Evolutionary conservation across 1,140 invertebrate genomes (phyloP), one percentile per base, ranked within the genome.

Genomic region (Popillia japonica): DNA sequence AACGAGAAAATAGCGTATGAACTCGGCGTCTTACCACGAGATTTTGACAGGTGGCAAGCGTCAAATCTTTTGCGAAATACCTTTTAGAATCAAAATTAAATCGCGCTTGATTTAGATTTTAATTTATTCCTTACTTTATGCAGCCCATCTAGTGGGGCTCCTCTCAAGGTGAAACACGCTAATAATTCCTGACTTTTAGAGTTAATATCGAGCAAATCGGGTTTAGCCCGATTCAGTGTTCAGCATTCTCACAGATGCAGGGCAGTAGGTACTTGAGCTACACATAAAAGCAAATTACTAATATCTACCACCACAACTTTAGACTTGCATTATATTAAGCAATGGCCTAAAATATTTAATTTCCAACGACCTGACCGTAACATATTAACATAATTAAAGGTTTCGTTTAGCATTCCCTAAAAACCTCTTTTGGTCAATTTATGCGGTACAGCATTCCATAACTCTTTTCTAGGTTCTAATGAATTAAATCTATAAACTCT

Each of bases 341-440:
- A n/a, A n/a, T n/a, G n/a, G n/a, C n/a, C n/a, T n/a, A 44, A 14
- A 44, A 9, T 6, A n/a, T 55, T 55, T 6, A n/a, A 85, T 88
- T n/a, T n/a, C n/a, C n/a, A n/a, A n/a, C n/a, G n/a, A 93, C 92
- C 84, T 94, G 92, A 59, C 91, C 92, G 85, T 94, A 95, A 78
- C 94, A 89, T 0, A 92, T 92, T 14, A 95, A 86, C 77, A 95
- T 94, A 6, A 92, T 92, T 2, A 95, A 86, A 0, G 93, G n/a
- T 94, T 86, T 95, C 94, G 82, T 95, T 95, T 0, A 95, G 85
- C 92, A 95, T 94, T 23, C 93, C 94, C 6, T 92, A 90, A 83
- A 94, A 93, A 23, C 95, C 90, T 75, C 93, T 89, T 84, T 94
- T 93, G 0, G 94, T 93, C 91, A 94, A 94, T 86, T 93, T 92